Percentiles rank a stretch among this genome's conserved stretches.
phyloP scores from a whole-genome alignment of 1,140 invertebrate species.

The Arctopsyche grandis region DNA sequence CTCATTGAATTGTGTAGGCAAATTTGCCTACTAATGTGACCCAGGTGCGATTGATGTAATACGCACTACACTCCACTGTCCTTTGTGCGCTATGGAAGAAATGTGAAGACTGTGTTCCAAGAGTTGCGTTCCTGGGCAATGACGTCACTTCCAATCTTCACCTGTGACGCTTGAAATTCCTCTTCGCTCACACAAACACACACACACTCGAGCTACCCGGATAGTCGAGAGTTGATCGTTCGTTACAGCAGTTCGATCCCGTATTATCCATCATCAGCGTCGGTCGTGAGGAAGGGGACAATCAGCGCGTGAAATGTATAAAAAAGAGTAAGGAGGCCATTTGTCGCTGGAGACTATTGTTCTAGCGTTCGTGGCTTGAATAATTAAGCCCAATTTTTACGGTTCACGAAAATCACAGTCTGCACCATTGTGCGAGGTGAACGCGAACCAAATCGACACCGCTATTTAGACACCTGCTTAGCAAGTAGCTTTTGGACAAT shows the following conservation, averaged over 20 bases:
- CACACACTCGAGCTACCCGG: too few species aligned
- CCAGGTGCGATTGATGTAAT: too few species aligned
- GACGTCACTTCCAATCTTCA: neutral
- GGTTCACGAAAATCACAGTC: constrained; percentile 20
- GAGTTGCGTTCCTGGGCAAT: neutral
- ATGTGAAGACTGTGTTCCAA: neutral
- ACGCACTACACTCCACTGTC: too few species aligned
- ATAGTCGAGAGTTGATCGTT: too few species aligned
- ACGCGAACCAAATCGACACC: neutral
- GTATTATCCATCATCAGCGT: too few species aligned
- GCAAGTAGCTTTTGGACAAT: neutral
- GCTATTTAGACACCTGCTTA: neutral
- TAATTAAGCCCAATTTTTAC: constrained; percentile 31
- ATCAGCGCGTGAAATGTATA: constrained; percentile 34
- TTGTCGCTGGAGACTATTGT: constrained; percentile 25
- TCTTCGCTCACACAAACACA: neutral
- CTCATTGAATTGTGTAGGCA: too few species aligned
- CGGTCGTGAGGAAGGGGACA: constrained; percentile 5
- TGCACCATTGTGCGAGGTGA: neutral
- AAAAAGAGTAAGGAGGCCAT: constrained; percentile 30
- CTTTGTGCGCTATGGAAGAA: too few species aligned
- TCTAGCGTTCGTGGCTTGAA: constrained; percentile 8
- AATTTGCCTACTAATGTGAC: too few species aligned
- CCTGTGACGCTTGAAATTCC: constrained; percentile 1
- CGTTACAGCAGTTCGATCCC: too few species aligned